phyloP scores from a whole-genome alignment of 2,113 vertebrate genomes.

The Bubo scandiacus region DNA sequence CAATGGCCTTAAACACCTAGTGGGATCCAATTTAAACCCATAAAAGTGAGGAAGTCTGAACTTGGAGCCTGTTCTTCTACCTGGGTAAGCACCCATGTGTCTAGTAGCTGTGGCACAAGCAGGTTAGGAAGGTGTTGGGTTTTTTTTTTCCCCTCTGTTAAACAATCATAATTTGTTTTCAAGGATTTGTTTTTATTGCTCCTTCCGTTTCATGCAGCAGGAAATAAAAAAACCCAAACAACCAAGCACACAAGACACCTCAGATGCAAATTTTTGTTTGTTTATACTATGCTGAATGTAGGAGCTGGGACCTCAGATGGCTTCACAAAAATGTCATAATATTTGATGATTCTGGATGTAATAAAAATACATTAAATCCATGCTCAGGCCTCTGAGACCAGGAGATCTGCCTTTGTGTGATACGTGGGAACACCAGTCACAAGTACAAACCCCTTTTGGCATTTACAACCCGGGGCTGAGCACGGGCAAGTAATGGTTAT shows the following conservation, averaged over 20 bases:
- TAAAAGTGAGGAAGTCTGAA: conserved; percentile 38
- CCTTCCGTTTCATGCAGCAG: not conserved
- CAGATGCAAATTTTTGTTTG: not conserved
- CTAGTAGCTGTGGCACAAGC: not conserved
- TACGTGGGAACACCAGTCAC: fast-evolving
- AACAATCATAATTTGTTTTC: not conserved
- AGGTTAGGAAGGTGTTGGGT: not conserved
- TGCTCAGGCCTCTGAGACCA: not conserved
- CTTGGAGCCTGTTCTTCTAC: conserved; percentile 5
- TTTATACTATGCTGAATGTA: not conserved
- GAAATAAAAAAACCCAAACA: not conserved
- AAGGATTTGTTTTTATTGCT: conserved; percentile 10
- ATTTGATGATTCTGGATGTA: not conserved
- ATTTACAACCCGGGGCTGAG: not conserved
- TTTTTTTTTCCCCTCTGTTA: not conserved
- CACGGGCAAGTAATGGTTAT: fast-evolving
- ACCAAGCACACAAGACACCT: not conserved
- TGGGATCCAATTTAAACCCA: conserved; percentile 33
- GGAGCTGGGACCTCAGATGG: not conserved
- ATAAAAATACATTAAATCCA: not conserved
- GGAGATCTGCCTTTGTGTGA: not conserved
- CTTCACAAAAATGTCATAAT: not conserved
- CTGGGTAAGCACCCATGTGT: not conserved
- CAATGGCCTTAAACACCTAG: conserved; percentile 11
- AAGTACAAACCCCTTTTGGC: not conserved